Conservation (phyloP, 2,888 invertebrate genomes). For the Doris montereyensis region DNA sequence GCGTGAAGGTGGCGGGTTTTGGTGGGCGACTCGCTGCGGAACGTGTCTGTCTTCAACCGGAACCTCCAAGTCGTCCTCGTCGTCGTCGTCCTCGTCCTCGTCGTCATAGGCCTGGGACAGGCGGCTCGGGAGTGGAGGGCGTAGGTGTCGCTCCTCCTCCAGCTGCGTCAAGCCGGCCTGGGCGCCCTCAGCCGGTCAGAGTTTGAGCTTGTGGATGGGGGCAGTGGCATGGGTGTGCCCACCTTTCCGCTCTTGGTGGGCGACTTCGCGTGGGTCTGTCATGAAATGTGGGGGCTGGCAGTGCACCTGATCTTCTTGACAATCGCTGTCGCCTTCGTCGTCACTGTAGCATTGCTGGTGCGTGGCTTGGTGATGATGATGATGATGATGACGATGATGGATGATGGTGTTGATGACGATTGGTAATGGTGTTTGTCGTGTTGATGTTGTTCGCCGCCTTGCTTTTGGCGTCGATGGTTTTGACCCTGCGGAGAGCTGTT, state of each 20-base stretch:
- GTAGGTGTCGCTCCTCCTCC: background rate
- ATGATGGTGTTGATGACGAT: background rate
- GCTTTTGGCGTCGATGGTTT: conserved; percentile 52
- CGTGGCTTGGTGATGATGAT: background rate
- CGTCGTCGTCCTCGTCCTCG: conserved; percentile 20
- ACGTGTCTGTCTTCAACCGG: conserved; percentile 15
- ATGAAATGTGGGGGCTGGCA: background rate
- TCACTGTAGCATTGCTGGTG: background rate
- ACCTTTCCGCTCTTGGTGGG: conserved; percentile 11
- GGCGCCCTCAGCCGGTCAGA: too few species aligned
- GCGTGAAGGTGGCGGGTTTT: background rate
- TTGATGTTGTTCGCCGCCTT: conserved; percentile 8
- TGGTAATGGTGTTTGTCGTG: background rate
- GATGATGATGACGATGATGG: too few species aligned
- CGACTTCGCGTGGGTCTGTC: too few species aligned
- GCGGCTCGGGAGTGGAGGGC: background rate
- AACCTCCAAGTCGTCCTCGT: conserved; percentile 21
- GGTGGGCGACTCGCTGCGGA: background rate
- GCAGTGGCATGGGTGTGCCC: conserved; percentile 34
- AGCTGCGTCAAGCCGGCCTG: background rate
- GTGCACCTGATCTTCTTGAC: background rate
- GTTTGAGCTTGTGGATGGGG: background rate
- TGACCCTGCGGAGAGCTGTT: conserved; percentile 42
- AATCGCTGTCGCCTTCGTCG: background rate
- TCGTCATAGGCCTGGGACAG: background rate